These are phyloP conservation scores for Nemopilema nomurai DNA, from an alignment of 30 jellyfish, hydroid and myxozoan species.

Conservation along the genomic window DNA sequence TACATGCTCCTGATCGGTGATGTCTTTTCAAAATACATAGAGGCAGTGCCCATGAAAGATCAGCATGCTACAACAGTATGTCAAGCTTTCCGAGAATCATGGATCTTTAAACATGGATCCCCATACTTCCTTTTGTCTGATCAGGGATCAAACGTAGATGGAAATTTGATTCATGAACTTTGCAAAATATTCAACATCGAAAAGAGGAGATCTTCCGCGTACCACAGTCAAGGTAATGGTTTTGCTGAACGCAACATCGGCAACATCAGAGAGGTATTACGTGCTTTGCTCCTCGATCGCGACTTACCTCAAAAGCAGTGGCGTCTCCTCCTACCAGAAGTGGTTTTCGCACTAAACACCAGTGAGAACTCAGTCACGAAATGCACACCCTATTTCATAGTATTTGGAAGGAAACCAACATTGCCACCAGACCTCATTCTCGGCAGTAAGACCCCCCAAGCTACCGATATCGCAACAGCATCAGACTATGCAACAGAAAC, in stretches of 20 bases:
- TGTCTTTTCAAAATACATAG: constrained; percentile 24
- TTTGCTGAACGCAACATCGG: constrained; percentile 35
- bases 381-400: constrained; percentile 55
- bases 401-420: no score
- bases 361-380: constrained; percentile 49
- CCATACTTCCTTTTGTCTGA: constrained; percentile 24
- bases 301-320: background rate
- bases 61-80: constrained; percentile 25
- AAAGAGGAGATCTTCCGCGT: no score
- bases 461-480: constrained; percentile 42
- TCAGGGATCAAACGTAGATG: constrained; percentile 27
- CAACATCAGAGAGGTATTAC: constrained; percentile 32
- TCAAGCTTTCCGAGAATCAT: constrained; percentile 15
- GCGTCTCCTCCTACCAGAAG: constrained; percentile 47
- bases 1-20: constrained; percentile 43
- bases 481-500: constrained; percentile 38
- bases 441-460: no score
- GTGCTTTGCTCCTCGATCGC: constrained; percentile 27
- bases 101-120: constrained; percentile 24
- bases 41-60: constrained; percentile 34
- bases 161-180: no score
- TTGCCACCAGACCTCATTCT: constrained; percentile 3
- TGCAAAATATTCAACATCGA: no score
- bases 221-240: constrained; percentile 27
- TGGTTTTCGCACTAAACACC: constrained; percentile 33